Conservation (phyloP, 2,113 vertebrate species). For the Phrynosoma blainvillii region DNA sequence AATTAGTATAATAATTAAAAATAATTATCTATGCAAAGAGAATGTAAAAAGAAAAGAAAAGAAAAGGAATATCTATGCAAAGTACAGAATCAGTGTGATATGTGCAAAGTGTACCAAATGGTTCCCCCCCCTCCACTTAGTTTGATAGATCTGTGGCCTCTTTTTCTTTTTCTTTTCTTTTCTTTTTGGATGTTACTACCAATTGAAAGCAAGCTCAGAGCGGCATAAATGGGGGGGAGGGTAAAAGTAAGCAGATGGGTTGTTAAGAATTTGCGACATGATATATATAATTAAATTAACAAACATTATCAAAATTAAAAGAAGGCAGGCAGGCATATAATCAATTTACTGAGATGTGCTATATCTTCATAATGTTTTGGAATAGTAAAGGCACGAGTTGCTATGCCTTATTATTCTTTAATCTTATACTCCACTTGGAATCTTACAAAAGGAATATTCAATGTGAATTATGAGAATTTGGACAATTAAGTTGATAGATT, state of each 20-base stretch:
- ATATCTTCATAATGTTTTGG: background rate
- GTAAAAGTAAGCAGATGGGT: no score
- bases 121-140: background rate
- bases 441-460: background rate
- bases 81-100: background rate
- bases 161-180: background rate
- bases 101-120: slow-evolving; percentile 25
- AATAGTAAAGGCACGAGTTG: background rate
- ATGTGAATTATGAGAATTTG: background rate
- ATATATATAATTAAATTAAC: background rate
- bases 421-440: background rate
- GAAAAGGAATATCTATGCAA: no score
- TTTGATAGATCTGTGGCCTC: background rate
- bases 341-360: background rate
- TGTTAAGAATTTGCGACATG: background rate
- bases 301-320: background rate
- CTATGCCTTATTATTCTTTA: background rate
- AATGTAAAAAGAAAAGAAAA: background rate
- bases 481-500: background rate
- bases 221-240: no score
- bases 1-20: background rate
- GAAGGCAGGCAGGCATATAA: background rate
- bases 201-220: background rate
- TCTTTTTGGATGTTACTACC: no score
- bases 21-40: background rate